Base-by-base conservation (phyloP, 2,113 vertebrate genomes). In the Erpornis zantholeuca region DNA sequence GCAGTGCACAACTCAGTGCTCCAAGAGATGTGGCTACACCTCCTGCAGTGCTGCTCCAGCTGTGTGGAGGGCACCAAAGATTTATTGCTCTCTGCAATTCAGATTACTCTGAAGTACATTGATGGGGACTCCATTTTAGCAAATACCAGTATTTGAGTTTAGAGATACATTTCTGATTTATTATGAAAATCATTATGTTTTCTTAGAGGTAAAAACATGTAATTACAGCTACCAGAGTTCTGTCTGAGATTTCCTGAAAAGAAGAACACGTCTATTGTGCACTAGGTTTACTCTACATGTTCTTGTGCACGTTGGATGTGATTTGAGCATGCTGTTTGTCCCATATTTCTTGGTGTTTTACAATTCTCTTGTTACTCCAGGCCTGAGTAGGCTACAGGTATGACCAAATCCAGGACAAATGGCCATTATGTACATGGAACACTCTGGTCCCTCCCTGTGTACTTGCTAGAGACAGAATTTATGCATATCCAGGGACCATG, bases 391-490 rank as follows among this genome's bases (percentile, higher is more conserved):
- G 9, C 12, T 36, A 21, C 27, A 53, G 60, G 15, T 49, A 33
- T 13, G 25, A 35, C 20, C 38, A 85, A 78, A 84, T 69, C 11
- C n/a, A 45, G 42, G 23, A 14, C 19, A 70, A 66, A 31, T 29
- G 35, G 6, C 9, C 10, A 3, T 52, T 52, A 12, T 33, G 14
- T 65, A 18, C 1, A 1, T 57, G 50, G 17, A 82, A 25, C 25
- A 9, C 33, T 85, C 60, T 79, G 22, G 21, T 56, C 14, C 6
- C 44, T 61, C 14, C 5, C 44, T 50, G 4, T 36, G 25, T 22
- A 25, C 2, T 0, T 1, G 0, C 35, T 38, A 40, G 44, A 65
- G 38, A 57, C 14, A 15, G 15, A 28, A 21, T 66, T 24, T 14
- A 9, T 52, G 27, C 5, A 2, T 56, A 23, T 61, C 35, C 49